Evolutionary conservation across 2,113 vertebrate species (phyloP).

Genomic region (Gnathochromis pfefferi): DNA sequence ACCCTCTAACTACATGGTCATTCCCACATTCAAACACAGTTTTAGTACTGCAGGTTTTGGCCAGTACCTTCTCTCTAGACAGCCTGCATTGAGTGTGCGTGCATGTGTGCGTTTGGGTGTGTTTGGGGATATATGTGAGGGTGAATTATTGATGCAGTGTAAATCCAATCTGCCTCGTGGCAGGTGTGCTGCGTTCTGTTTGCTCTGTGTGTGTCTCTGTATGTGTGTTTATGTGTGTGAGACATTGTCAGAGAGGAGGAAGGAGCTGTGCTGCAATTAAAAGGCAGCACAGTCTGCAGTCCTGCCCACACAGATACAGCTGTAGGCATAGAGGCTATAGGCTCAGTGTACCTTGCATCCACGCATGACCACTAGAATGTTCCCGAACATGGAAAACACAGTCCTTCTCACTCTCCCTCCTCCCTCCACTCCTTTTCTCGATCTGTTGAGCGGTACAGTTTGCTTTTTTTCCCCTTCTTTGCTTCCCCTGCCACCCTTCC

Average conservation of each 20-base stretch:
- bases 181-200: conserved; percentile 42
- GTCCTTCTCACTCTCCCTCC: background rate
- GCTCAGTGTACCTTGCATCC: background rate
- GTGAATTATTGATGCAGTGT: conserved; percentile 65
- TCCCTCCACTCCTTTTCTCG: background rate
- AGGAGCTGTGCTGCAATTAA: conserved; percentile 52
- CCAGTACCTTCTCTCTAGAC: background rate
- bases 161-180: conserved; percentile 59
- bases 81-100: background rate
- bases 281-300: conserved; percentile 37
- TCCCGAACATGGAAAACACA: background rate
- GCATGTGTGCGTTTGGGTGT: background rate
- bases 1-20: background rate
- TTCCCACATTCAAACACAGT: background rate
- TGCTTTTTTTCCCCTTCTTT: background rate
- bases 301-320: conserved; percentile 26
- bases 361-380: background rate
- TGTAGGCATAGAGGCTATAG: background rate
- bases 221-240: background rate
- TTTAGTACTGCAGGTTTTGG: background rate
- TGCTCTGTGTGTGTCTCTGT: background rate
- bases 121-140: conserved; percentile 9
- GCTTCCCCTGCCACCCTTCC: background rate
- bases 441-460: background rate
- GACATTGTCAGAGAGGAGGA: conserved; percentile 10